Base-by-base conservation (phyloP, 2,797 vertebrate species). In the Spatula versicolor region DNA sequence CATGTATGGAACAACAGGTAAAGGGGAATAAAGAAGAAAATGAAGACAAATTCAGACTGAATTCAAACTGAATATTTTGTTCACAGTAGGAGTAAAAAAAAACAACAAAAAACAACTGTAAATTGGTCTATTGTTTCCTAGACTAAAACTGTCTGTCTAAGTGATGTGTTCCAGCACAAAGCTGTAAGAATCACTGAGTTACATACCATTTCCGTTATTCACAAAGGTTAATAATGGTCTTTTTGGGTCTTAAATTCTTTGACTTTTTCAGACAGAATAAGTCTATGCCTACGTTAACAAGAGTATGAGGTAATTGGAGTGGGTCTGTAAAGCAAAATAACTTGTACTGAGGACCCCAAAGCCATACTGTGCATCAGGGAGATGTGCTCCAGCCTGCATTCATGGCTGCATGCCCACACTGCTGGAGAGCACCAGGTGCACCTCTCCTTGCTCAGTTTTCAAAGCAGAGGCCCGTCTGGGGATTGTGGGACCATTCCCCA, bases 401-500 rank as follows among this genome's bases (percentile, higher is more conserved):
- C 2, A 0, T 0, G 2, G 26, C 43, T 71, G n/a, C 37, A 31
- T 3, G 35, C 3, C n/a, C 48, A 22, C 0, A 0, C 37, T 16
- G 31, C 37, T 62, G n/a, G 7, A 74, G 21, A 1, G 18, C 31
- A 63, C 11, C 39, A 75, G 5, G 3, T 15, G 13, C 7, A 11
- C 6, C 41, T 21, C 64, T 41, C 55, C 12, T 46, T 33, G 3
- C 4, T 43, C 63, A 55, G 50, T 46, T 79, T 58, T 41, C 55
- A 62, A 84, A 84, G 78, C n/a, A 6, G 8, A 77, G 86, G 25
- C 23, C n/a, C 13, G 30, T 67, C 45, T 88, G 11, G 22, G 43
- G 2, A 11, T 35, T 83, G 3, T 13, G 11, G 80, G n/a, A 73
- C 13, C 17, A 13, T 20, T 50, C 13, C 8, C 9, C 13, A 37